Evolutionary conservation across 2,113 vertebrate species (phyloP).

Genomic region (Solea solea): DNA sequence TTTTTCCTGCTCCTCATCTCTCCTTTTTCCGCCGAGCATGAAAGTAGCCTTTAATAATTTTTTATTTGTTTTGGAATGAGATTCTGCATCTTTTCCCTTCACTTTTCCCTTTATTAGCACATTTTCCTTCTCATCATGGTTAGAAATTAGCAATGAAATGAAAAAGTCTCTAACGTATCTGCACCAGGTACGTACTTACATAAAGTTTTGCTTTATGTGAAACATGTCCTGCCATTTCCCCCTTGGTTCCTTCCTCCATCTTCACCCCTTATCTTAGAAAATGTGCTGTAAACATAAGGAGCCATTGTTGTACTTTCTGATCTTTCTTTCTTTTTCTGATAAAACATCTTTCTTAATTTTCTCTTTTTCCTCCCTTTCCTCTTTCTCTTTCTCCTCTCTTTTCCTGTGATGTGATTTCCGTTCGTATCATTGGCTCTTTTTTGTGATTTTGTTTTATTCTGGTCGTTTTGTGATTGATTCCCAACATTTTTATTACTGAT

Average conservation of each 20-base stretch:
- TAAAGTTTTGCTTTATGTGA: background rate
- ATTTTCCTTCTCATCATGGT: background rate
- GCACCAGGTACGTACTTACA: background rate
- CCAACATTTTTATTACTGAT: background rate
- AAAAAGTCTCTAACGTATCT: background rate
- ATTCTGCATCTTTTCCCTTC: background rate
- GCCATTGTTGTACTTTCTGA: constrained; percentile 81
- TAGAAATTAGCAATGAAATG: too few relatives aligned
- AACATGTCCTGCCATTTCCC: background rate
- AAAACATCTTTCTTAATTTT: constrained; percentile 90
- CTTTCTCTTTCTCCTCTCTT: constrained; percentile 11
- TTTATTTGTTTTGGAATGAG: background rate
- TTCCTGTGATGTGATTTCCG: constrained; percentile 62
- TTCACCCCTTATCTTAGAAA: background rate
- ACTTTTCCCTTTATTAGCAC: background rate
- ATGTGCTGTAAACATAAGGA: constrained; percentile 81
- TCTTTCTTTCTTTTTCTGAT: constrained; percentile 84
- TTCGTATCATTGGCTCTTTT: constrained; percentile 63
- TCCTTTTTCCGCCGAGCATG: constrained; percentile 48
- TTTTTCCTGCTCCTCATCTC: background rate
- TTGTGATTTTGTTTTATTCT: constrained; percentile 55
- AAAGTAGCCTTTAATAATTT: constrained; percentile 11
- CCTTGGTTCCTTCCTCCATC: constrained; percentile 6
- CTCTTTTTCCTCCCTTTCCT: constrained; percentile 81
- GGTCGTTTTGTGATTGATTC: constrained; percentile 33